Evolutionary conservation across 2,113 vertebrate genomes (phyloP).

Genomic region (Xiphophorus couchianus): DNA sequence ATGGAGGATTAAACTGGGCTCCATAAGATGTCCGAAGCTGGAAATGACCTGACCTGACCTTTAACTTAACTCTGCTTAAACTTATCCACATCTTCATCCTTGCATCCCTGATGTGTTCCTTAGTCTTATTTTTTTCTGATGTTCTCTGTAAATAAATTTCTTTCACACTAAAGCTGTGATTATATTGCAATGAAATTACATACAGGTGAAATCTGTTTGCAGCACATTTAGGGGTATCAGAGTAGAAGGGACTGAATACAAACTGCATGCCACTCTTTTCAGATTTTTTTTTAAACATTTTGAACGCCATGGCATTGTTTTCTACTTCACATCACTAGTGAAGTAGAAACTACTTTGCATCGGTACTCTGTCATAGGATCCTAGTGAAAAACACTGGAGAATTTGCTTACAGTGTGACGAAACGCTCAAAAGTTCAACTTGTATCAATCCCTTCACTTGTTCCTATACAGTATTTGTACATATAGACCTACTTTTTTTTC

Average conservation of each 20-base stretch:
- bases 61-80: too few relatives aligned
- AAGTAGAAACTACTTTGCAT: too few relatives aligned
- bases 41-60: too few relatives aligned
- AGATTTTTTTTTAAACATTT: background rate
- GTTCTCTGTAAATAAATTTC: too few relatives aligned
- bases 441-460: background rate
- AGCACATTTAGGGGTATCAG: background rate
- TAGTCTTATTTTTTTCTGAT: background rate
- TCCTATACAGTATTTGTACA: background rate
- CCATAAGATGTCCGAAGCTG: too few relatives aligned
- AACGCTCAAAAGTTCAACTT: background rate
- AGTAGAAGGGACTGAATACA: background rate
- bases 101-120: background rate
- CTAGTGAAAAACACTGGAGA: too few relatives aligned
- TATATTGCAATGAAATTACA: background rate
- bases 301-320: background rate
- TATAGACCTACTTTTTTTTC: conserved; percentile 16
- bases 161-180: too few relatives aligned
- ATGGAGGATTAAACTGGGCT: too few relatives aligned
- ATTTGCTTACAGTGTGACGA: too few relatives aligned
- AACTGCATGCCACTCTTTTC: background rate
- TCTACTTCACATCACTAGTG: background rate
- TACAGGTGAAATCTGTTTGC: background rate
- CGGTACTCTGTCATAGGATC: too few relatives aligned
- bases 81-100: background rate